A percentile compares a stretch with the other conserved stretches of the same genome.
Conservation (phyloP, 1,140 invertebrate genomes). For the Oscheius sp. region DNA sequence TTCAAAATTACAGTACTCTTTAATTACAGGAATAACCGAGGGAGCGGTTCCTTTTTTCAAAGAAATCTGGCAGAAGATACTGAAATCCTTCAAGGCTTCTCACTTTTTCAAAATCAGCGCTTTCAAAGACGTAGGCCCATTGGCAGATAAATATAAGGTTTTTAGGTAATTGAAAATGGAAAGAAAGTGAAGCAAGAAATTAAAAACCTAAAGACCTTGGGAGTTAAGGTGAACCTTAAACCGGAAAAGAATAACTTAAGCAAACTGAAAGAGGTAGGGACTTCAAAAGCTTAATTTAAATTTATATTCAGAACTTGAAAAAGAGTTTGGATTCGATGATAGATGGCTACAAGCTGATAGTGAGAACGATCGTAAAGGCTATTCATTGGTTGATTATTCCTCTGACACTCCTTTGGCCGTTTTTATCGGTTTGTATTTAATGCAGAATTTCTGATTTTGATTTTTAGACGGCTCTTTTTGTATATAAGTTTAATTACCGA, state of each 20-base stretch:
- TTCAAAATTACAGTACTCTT: slow-evolving; percentile 6
- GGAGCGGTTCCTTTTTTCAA: slow-evolving; percentile 21
- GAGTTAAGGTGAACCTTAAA: slow-evolving; percentile 8
- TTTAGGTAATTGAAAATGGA: slow-evolving; percentile 1
- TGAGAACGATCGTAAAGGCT: not conserved
- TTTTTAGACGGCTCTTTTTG: slow-evolving; percentile 18
- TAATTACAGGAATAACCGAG: slow-evolving; percentile 14
- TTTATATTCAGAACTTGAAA: slow-evolving; percentile 21
- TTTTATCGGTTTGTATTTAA: not conserved
- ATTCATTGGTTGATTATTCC: slow-evolving; percentile 16
- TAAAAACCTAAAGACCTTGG: slow-evolving; percentile 4
- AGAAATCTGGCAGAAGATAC: slow-evolving; percentile 4
- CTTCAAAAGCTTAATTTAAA: no score
- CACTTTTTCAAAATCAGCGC: slow-evolving; percentile 17
- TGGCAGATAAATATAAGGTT: slow-evolving; percentile 6
- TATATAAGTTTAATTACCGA: slow-evolving; percentile 17
- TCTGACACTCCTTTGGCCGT: not conserved
- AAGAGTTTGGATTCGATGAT: slow-evolving; percentile 10
- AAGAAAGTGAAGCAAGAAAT: slow-evolving; percentile 8
- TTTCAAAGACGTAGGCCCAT: not conserved
- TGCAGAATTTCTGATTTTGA: not conserved
- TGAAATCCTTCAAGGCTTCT: not conserved
- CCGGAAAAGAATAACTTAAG: slow-evolving; percentile 3
- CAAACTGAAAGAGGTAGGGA: no score
- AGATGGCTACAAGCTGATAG: not conserved